phyloP scores from a whole-genome alignment of 2,888 invertebrate genomes.

The Esperia sulphurella region DNA sequence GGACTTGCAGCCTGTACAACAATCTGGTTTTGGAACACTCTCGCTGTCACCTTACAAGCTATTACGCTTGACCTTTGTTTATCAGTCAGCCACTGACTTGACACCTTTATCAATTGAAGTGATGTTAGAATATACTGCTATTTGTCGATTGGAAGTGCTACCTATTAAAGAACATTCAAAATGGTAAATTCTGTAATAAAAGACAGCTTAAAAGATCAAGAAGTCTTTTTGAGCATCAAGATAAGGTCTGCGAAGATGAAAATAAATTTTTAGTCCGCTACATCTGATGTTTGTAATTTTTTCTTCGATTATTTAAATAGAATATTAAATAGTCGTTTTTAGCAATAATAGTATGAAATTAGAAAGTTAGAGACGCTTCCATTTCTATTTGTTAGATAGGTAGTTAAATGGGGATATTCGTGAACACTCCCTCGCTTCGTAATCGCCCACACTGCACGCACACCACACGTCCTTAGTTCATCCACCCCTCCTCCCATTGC shows the following conservation, averaged over 20 bases:
- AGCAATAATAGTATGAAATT: not conserved
- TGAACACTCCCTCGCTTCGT: constrained; percentile 39
- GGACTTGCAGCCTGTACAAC: too few relatives aligned
- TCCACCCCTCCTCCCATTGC: constrained; percentile 16
- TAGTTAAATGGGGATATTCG: constrained; percentile 24
- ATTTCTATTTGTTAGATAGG: not conserved
- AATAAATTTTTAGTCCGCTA: not conserved
- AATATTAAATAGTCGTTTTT: too few relatives aligned
- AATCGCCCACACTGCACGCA: constrained; percentile 36
- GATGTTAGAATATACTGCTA: not conserved
- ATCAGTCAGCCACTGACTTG: constrained; percentile 1
- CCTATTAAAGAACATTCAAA: too few relatives aligned
- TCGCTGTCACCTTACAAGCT: not conserved
- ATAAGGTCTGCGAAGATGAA: too few relatives aligned
- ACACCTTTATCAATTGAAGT: not conserved
- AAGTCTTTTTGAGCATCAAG: too few relatives aligned
- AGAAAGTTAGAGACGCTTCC: constrained; percentile 1
- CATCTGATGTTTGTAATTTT: too few relatives aligned
- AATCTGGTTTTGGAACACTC: not conserved
- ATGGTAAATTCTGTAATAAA: too few relatives aligned
- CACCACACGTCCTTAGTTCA: constrained; percentile 11
- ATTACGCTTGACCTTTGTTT: constrained; percentile 21
- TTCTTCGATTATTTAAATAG: too few relatives aligned
- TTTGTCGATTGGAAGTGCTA: too few relatives aligned
- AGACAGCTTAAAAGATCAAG: too few relatives aligned